Evolutionary conservation across 2,797 vertebrate genomes (phyloP), one percentile per base, ranked within the genome.

Genomic region (Crenuchus spilurus): DNA sequence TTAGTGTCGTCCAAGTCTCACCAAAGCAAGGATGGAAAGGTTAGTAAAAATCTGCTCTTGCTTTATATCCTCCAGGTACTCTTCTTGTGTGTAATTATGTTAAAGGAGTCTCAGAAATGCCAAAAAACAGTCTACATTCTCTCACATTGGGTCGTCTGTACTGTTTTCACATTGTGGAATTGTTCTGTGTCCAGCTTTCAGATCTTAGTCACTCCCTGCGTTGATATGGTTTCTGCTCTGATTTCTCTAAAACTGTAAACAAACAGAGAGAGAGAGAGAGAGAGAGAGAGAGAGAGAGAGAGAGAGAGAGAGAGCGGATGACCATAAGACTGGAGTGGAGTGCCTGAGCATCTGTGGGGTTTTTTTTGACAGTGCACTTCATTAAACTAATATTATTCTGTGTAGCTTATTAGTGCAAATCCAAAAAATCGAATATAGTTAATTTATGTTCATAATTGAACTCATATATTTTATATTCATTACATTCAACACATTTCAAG

Each of bases 241-340:
- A 72, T 62, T 20, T 20, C 44, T 48, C 7, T 18, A 20, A 46
- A 46, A 30, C 14, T 30, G 14, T n/a, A 33, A 55, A 55, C 28
- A 55, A 55, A 64, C 18, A 61, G 46, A 39, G 44, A 54, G 52
- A 26, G 30, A 61, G 24, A n/a, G 35, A 46, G 44, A 3, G 55
- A 31, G 51, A 10, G 66, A 51, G 74, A 72, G 10, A 37, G 69
- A 65, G 18, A 52, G n/a, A 42, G 18, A 44, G 58, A 6, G 6
- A 35, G 3, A 20, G 57, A 28, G 37, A 44, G 24, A 14, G 28
- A 57, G 46, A 49, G 76, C 16, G 39, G 24, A 7, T 9, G 54
- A 10, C 35, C 28, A 46, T 37, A 44, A 37, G 35, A 57, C 57
- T 48, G 49, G 52, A 48, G 11, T 35, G 30, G 63, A 66, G 28